phyloP scores from a whole-genome alignment of 1,140 invertebrate genomes.

The Drosophila nigromelanica region DNA sequence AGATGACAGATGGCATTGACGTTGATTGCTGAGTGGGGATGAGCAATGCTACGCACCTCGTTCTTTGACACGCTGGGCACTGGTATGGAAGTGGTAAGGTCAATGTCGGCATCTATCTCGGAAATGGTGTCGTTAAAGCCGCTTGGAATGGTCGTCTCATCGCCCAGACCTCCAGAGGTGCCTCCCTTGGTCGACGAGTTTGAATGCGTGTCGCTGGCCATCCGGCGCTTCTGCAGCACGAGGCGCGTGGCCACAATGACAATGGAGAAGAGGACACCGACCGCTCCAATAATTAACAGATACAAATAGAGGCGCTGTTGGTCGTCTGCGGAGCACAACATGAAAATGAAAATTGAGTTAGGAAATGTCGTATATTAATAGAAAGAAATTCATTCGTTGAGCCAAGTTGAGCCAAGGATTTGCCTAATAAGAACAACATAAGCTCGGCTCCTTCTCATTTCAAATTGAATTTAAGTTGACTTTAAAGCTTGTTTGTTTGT shows the following conservation, averaged over 20 bases:
- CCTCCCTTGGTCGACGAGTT: slow-evolving; percentile 50
- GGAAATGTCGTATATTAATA: slow-evolving; percentile 18
- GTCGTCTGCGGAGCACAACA: slow-evolving; percentile 86
- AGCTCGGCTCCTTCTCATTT: neutral
- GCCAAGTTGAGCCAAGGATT: slow-evolving; percentile 23
- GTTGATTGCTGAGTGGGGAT: neutral
- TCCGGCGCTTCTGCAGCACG: slow-evolving; percentile 86
- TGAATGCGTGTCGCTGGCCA: slow-evolving; percentile 83
- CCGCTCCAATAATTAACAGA: slow-evolving; percentile 88
- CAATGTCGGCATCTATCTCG: slow-evolving; percentile 90
- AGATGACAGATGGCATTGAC: slow-evolving; percentile 9
- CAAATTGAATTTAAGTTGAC: slow-evolving; percentile 36
- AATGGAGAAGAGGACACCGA: slow-evolving; percentile 89
- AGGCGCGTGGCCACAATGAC: slow-evolving; percentile 88
- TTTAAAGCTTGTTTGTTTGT: slow-evolving; percentile 41
- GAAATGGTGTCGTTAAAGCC: slow-evolving; percentile 89
- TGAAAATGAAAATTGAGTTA: neutral
- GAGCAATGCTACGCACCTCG: slow-evolving; percentile 59
- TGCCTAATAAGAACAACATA: slow-evolving; percentile 13
- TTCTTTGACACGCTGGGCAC: slow-evolving; percentile 83
- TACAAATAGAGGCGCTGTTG: slow-evolving; percentile 91
- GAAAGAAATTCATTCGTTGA: slow-evolving; percentile 2
- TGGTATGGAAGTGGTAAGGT: slow-evolving; percentile 86
- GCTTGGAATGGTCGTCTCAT: slow-evolving; percentile 87
- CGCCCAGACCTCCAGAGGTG: slow-evolving; percentile 44